Conservation (phyloP, 2,888 invertebrate species). For the Octodonta nipae region DNA sequence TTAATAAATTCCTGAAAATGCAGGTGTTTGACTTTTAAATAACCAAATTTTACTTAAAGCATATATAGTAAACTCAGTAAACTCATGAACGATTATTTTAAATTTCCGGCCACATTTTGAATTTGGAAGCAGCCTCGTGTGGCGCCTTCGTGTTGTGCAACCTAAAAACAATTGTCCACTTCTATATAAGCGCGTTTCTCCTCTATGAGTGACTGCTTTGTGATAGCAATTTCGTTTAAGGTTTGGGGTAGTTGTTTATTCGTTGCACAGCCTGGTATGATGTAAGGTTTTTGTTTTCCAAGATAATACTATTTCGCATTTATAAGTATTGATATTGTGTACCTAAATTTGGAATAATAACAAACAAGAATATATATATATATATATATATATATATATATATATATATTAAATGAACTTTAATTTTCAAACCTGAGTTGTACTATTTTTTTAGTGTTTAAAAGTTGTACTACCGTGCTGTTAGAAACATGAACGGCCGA, state of each 20-base stretch:
- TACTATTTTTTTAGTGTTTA: constrained; percentile 3
- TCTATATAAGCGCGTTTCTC: no score
- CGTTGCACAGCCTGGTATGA: constrained; percentile 2
- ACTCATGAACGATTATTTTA: no score
- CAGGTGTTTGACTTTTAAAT: no score
- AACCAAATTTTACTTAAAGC: no score
- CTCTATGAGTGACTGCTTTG: no score
- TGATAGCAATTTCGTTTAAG: constrained; percentile 1
- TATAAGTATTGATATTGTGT: constrained; percentile 4
- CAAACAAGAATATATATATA: constrained; percentile 1
- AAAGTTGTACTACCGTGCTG: constrained; percentile 3
- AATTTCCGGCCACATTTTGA: no score
- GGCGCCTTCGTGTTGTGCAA: no score
- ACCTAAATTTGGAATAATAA: constrained; percentile 2
- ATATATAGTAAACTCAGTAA: no score
- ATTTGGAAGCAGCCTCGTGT: no score
- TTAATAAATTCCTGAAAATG: no score
- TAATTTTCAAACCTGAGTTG: constrained; percentile 2
- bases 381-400: background rate
- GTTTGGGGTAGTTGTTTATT: constrained; percentile 3
- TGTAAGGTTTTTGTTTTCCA: background rate
- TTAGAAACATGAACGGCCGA: constrained; percentile 3
- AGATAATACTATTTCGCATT: constrained; percentile 1
- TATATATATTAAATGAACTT: background rate
- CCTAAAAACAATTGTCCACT: no score